phyloP scores from a whole-genome alignment of 2,113 vertebrate species.

The Prochilodus magdalenae region DNA sequence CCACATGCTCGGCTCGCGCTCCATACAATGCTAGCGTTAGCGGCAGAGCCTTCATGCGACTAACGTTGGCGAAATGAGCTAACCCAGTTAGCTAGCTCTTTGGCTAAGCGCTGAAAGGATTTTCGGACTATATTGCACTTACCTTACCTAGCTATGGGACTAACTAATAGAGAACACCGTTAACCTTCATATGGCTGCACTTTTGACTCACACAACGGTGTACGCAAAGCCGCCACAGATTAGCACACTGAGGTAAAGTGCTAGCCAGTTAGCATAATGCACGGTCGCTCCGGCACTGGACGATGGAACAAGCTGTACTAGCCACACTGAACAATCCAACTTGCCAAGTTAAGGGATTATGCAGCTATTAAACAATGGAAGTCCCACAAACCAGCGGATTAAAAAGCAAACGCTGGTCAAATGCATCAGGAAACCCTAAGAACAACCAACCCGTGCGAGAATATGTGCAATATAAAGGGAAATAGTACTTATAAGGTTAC shows the following conservation, averaged over 20 bases:
- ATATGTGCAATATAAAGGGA: background rate
- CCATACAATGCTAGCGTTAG: background rate
- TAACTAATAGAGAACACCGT: background rate
- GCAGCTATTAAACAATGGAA: background rate
- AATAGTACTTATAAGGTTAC: constrained; percentile 9
- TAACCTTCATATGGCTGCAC: too few relatives aligned
- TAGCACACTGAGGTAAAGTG: background rate
- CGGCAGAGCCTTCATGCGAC: background rate
- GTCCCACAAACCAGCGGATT: background rate
- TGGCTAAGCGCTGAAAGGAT: background rate
- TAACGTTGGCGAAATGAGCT: background rate
- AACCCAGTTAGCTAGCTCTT: background rate
- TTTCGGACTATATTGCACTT: too few relatives aligned
- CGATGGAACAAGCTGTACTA: constrained; percentile 2
- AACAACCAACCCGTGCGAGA: background rate
- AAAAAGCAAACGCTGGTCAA: background rate
- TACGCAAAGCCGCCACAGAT: too few relatives aligned
- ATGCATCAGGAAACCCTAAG: background rate
- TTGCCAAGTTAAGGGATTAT: background rate
- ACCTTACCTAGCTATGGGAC: background rate
- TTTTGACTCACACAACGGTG: too few relatives aligned
- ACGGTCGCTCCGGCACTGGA: too few relatives aligned
- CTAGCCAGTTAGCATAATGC: background rate
- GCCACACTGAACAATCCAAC: background rate
- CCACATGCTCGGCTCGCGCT: background rate